Conservation (phyloP, 2,888 invertebrate genomes). For the Acrobasis consociella region DNA sequence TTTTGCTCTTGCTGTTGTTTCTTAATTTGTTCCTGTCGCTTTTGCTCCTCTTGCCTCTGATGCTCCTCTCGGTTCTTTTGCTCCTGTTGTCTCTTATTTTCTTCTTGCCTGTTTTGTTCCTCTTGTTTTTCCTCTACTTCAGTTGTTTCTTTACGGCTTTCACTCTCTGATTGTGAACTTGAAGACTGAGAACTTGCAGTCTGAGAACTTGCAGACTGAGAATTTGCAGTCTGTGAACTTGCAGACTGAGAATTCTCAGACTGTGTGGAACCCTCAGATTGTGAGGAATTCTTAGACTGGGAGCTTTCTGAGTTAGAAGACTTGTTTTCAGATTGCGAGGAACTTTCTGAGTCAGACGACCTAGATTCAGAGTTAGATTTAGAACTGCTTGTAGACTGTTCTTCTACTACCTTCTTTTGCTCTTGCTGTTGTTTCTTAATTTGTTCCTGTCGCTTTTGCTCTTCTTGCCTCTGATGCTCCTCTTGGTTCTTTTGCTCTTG, state of each 20-base stretch:
- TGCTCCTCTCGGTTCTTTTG: no score
- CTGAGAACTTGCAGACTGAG: no score
- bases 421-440: neutral
- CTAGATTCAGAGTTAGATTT: neutral
- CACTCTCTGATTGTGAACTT: no score
- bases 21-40: neutral
- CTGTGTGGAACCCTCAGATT: no score
- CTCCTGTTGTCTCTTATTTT: neutral
- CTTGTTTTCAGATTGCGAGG: neutral
- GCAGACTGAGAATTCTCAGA: no score
- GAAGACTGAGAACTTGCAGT: no score
- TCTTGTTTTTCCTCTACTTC: neutral
- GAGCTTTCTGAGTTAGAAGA: neutral
- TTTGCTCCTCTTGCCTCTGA: neutral
- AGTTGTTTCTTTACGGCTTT: no score
- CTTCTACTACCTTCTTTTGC: neutral
- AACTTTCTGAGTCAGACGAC: neutral
- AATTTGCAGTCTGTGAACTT: no score
- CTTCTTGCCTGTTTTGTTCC: neutral
- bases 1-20: neutral
- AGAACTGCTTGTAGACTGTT: neutral
- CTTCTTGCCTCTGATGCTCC: neutral
- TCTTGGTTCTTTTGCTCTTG: neutral
- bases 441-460: neutral
- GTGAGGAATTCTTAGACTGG: no score